phyloP scores from a whole-genome alignment of 2,797 vertebrate species.

The Nyctalus aviator region DNA sequence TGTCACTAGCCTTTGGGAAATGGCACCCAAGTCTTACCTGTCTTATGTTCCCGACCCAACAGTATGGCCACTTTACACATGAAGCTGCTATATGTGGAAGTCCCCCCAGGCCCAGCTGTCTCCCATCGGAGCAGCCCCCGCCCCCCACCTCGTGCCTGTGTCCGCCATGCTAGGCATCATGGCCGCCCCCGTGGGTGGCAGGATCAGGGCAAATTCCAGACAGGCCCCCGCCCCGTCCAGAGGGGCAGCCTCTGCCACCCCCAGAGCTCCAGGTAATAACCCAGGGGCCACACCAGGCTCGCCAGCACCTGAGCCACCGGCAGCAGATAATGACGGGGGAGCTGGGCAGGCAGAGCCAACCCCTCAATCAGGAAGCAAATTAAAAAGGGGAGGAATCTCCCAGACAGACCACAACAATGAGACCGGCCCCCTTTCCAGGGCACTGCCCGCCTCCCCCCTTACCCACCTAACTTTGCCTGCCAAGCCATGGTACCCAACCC shows the following conservation, averaged over 20 bases:
- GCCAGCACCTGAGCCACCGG: slow-evolving; percentile 84
- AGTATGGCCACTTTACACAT: background rate
- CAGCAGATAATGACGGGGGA: slow-evolving; percentile 84
- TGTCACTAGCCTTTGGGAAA: background rate
- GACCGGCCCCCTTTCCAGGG: slow-evolving; percentile 77
- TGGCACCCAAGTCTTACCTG: background rate
- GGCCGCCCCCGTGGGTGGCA: slow-evolving; percentile 71
- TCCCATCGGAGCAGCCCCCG: background rate
- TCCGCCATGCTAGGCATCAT: slow-evolving; percentile 29
- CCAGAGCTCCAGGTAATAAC: slow-evolving; percentile 83
- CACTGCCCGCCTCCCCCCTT: slow-evolving; percentile 64
- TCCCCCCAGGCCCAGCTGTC: background rate
- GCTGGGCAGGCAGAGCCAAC: slow-evolving; percentile 82
- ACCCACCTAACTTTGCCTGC: slow-evolving; percentile 51
- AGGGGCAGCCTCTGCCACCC: slow-evolving; percentile 82
- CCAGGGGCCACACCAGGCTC: slow-evolving; percentile 81
- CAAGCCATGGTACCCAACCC: slow-evolving; percentile 63
- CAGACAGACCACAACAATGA: slow-evolving; percentile 85
- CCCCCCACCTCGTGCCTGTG: background rate
- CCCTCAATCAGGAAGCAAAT: slow-evolving; percentile 86
- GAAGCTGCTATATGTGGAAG: slow-evolving; percentile 1
- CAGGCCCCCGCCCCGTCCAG: slow-evolving; percentile 76
- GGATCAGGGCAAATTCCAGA: slow-evolving; percentile 75
- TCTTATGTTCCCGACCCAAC: background rate
- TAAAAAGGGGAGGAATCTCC: slow-evolving; percentile 85